Evolutionary conservation across 2,797 vertebrate species (phyloP).

Genomic region (Falco novaeseelandiae): DNA sequence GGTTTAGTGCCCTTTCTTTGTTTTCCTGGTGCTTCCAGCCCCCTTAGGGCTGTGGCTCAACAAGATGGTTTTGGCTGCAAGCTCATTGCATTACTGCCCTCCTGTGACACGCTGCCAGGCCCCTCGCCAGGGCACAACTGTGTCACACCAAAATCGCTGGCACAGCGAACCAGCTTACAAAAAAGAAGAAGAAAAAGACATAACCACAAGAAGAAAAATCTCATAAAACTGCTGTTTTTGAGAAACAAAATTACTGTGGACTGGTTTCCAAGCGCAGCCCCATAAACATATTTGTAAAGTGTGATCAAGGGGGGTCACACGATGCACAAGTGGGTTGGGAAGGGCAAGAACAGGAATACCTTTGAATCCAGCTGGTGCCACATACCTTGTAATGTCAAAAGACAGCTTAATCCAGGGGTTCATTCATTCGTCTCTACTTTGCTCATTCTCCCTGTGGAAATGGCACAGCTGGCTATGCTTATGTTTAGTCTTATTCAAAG

Average conservation of each 20-base stretch:
- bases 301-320: background rate
- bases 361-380: background rate
- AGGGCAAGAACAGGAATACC: background rate
- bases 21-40: background rate
- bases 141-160: background rate
- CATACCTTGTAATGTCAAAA: background rate
- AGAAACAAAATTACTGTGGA: background rate
- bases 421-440: background rate
- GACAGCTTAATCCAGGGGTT: background rate
- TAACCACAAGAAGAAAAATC: background rate
- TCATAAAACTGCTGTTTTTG: background rate
- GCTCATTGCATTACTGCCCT: background rate
- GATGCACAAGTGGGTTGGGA: background rate
- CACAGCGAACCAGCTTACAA: background rate
- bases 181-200: background rate
- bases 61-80: background rate
- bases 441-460: background rate
- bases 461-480: background rate
- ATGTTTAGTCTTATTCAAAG: background rate
- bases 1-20: background rate
- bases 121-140: background rate
- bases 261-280: background rate
- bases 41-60: background rate
- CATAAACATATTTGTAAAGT: background rate
- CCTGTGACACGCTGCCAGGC: background rate